phyloP scores from a whole-genome alignment of 2,888 invertebrate genomes.

The Drosophila emarginata region DNA sequence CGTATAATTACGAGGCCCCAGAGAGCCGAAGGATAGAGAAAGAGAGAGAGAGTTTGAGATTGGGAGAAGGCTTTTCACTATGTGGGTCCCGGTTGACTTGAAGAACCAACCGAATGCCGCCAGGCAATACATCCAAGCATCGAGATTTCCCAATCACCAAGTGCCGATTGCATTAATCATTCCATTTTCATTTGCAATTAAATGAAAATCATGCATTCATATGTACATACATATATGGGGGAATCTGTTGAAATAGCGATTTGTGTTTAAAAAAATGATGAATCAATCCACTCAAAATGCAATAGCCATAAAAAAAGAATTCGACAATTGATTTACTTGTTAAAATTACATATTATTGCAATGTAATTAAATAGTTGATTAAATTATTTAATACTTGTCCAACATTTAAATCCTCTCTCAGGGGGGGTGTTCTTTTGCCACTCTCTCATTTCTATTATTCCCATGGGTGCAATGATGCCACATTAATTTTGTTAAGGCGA shows the following conservation, averaged over 20 bases:
- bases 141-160: slow-evolving; percentile 67
- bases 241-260: neutral
- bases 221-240: neutral
- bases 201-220: neutral
- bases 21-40: neutral
- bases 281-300: slow-evolving; percentile 23
- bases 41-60: neutral
- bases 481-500: too few relatives aligned
- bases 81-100: slow-evolving; percentile 1
- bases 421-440: neutral
- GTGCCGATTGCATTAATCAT: slow-evolving; percentile 67
- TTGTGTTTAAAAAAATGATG: too few relatives aligned
- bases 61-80: neutral
- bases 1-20: too few relatives aligned
- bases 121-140: neutral
- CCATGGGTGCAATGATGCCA: too few relatives aligned
- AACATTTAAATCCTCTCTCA: neutral
- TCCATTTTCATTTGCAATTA: slow-evolving; percentile 27
- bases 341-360: too few relatives aligned
- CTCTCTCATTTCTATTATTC: too few relatives aligned
- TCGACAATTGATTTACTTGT: too few relatives aligned
- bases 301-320: too few relatives aligned
- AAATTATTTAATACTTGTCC: too few relatives aligned
- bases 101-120: neutral
- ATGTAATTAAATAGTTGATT: too few relatives aligned